A percentile compares a stretch with the other conserved stretches of the same genome.
Conservation (phyloP, 2,113 vertebrate genomes). For the Trinectes maculatus region DNA sequence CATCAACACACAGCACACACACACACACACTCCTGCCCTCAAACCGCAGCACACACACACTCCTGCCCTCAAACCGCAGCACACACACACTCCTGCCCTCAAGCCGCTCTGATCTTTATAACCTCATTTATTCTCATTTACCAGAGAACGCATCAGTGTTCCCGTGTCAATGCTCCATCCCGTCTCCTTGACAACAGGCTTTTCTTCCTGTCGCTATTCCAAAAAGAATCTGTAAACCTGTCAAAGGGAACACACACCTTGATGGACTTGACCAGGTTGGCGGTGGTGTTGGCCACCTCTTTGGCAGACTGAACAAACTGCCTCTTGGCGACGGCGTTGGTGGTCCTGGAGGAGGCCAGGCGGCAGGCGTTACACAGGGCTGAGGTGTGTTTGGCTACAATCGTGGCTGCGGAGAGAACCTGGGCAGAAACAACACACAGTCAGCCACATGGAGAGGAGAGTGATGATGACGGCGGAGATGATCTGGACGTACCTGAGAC, state of each 20-base stretch:
- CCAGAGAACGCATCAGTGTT: too few species aligned
- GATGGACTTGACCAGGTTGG: conserved; percentile 98
- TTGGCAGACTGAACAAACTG: conserved; percentile 99
- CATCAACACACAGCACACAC: background rate
- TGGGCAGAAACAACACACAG: conserved; percentile 50
- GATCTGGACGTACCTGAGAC: conserved; percentile 86
- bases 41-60: too few species aligned
- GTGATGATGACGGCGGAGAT: background rate
- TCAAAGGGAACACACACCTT: conserved; percentile 86
- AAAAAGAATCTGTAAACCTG: too few species aligned
- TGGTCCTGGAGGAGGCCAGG: conserved; percentile 91
- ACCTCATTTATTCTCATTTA: too few species aligned
- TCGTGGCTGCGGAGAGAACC: conserved; percentile 98
- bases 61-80: too few species aligned
- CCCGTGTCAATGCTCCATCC: too few species aligned
- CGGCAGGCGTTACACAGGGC: conserved; percentile 97
- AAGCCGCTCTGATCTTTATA: too few species aligned
- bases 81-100: too few species aligned
- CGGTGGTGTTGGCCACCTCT: conserved; percentile 98
- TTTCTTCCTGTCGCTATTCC: too few species aligned
- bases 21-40: too few species aligned
- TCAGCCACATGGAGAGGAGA: background rate
- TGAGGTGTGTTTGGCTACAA: conserved; percentile 97
- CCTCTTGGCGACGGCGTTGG: conserved; percentile 96
- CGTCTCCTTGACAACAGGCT: too few species aligned